Evolutionary conservation across 2,888 invertebrate genomes (phyloP).

Genomic region (Tyria jacobaeae): DNA sequence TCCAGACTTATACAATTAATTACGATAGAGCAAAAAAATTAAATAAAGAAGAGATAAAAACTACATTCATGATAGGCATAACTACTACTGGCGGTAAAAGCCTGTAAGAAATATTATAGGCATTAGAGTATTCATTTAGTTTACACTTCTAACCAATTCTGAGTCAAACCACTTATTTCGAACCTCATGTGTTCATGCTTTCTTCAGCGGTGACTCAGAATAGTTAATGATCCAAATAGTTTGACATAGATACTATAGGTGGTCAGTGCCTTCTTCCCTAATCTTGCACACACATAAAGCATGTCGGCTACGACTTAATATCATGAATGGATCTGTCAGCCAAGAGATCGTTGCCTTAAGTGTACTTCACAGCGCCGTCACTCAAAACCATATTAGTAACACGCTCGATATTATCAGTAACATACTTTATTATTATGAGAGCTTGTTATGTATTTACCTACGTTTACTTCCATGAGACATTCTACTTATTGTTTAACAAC

Average conservation of each 20-base stretch:
- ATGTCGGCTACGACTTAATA: slow-evolving; percentile 46
- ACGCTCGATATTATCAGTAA: slow-evolving; percentile 57
- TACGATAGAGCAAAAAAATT: no score
- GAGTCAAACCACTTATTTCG: no score
- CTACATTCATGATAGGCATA: no score
- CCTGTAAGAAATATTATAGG: no score
- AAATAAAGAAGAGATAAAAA: no score
- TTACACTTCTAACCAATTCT: no score
- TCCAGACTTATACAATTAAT: no score
- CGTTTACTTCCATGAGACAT: neutral
- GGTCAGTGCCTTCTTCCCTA: neutral
- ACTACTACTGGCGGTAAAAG: no score
- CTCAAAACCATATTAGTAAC: slow-evolving; percentile 60
- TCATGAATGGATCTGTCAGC: slow-evolving; percentile 54
- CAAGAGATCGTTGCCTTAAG: slow-evolving; percentile 61
- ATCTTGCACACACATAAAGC: neutral
- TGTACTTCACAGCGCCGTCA: slow-evolving; percentile 66
- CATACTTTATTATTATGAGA: slow-evolving; percentile 37
- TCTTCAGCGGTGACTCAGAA: neutral
- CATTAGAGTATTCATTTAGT: no score
- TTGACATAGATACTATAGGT: neutral
- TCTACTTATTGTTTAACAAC: neutral
- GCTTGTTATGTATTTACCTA: slow-evolving; percentile 15
- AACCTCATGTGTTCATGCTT: no score
- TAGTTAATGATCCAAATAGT: neutral